These are phyloP conservation scores for Trogon melanurus DNA, from an alignment of 2,113 vertebrate species.

Conservation along the genomic window DNA sequence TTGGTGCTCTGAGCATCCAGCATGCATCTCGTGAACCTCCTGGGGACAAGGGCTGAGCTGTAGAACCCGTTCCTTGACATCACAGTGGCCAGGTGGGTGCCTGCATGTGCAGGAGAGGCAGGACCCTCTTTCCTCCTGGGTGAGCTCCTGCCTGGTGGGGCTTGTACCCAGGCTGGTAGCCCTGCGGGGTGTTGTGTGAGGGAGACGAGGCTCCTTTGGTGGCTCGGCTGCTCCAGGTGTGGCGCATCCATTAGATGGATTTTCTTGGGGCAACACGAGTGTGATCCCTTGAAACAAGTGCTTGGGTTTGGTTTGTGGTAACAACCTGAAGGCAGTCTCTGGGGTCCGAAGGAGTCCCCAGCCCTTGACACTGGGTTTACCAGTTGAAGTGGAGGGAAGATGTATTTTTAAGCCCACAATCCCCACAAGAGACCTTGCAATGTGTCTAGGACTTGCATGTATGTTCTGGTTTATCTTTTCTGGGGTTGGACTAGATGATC, in stretches of 20 bases:
- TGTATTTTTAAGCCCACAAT: background rate
- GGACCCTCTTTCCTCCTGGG: background rate
- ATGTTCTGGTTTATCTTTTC: background rate
- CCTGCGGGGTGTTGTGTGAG: background rate
- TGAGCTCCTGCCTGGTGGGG: background rate
- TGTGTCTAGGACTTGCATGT: rapidly evolving
- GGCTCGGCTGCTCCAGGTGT: background rate
- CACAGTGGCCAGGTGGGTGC: background rate
- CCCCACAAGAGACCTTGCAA: background rate
- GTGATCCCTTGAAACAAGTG: background rate
- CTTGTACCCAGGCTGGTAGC: background rate
- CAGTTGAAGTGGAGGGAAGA: background rate
- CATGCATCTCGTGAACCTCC: background rate
- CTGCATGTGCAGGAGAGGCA: rapidly evolving
- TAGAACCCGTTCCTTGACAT: background rate
- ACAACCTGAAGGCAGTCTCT: background rate
- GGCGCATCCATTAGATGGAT: background rate
- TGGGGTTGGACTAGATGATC: too few relatives aligned
- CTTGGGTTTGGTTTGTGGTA: background rate
- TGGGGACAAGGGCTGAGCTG: background rate
- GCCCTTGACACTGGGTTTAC: background rate
- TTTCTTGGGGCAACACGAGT: background rate
- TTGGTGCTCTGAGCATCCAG: background rate
- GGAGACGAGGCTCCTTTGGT: background rate
- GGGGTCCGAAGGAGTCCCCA: background rate